Conservation (phyloP, 2,888 invertebrate species). For the Brenthis ino region DNA sequence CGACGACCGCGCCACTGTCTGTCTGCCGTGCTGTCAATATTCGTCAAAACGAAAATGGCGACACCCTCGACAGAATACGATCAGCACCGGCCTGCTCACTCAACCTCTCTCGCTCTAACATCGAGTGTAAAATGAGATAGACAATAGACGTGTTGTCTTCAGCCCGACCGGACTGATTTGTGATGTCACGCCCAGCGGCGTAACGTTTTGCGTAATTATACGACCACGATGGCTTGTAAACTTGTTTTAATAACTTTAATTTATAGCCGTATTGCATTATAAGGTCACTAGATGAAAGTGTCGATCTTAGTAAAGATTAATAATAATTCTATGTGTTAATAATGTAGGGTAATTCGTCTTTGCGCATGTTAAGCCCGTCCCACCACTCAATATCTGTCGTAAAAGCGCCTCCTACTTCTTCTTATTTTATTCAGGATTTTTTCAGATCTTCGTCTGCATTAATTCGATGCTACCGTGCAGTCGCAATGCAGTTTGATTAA, state of each 20-base stretch:
- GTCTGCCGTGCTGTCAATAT: conserved; percentile 86
- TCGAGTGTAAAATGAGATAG: conserved; percentile 54
- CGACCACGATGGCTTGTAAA: conserved; percentile 72
- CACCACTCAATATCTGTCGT: conserved; percentile 82
- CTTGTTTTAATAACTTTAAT: conserved; percentile 79
- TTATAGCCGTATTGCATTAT: conserved; percentile 66
- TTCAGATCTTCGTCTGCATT: conserved; percentile 73
- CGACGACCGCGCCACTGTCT: conserved; percentile 80
- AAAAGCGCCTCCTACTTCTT: conserved; percentile 79
- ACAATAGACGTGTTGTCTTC: conserved; percentile 71
- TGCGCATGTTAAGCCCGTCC: conserved; percentile 82
- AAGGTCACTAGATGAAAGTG: conserved; percentile 73
- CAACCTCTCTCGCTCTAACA: conserved; percentile 52
- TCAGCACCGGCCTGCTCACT: conserved; percentile 70
- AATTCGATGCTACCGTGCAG: conserved; percentile 59
- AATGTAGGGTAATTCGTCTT: conserved; percentile 68
- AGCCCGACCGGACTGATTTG: conserved; percentile 77
- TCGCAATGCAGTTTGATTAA: conserved; percentile 80
- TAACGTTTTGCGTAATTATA: conserved; percentile 82
- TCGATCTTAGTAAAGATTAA: conserved; percentile 65
- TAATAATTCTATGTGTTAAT: conserved; percentile 56
- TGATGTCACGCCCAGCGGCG: conserved; percentile 83
- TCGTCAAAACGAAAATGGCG: conserved; percentile 89
- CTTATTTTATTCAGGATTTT: conserved; percentile 79
- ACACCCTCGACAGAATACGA: conserved; percentile 84